Percentiles rank a stretch among this genome's conserved stretches.
These are phyloP conservation scores for Macrosteles quadrilineatus DNA, from an alignment of 1,140 invertebrate species.

Conservation along the genomic window DNA sequence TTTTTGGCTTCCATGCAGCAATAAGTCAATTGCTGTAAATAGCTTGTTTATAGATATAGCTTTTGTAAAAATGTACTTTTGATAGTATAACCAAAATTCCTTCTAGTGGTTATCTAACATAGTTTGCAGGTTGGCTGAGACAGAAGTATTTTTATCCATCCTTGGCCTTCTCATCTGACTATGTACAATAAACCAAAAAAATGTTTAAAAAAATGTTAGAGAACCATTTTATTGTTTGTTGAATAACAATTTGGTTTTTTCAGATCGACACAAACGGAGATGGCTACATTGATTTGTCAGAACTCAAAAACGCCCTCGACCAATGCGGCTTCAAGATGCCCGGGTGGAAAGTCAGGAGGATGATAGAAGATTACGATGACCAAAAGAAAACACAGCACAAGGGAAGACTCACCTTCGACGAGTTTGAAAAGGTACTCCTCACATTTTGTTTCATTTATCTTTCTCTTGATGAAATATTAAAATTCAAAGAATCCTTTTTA, in stretches of 20 bases:
- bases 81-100: too few relatives aligned
- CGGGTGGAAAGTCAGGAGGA: constrained; percentile 86
- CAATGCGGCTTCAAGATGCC: constrained; percentile 90
- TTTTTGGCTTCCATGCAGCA: too few relatives aligned
- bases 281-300: constrained; percentile 86
- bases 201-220: neutral
- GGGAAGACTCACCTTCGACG: constrained; percentile 79
- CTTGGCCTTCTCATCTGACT: neutral
- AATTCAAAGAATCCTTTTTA: too few relatives aligned
- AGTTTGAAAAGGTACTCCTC: constrained; percentile 71
- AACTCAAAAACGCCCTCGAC: constrained; percentile 88
- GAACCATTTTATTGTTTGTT: neutral
- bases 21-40: too few relatives aligned
- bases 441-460: too few relatives aligned
- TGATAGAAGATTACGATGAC: constrained; percentile 85
- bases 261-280: constrained; percentile 91
- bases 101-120: too few relatives aligned
- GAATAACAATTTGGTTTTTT: constrained; percentile 46
- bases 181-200: neutral
- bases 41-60: too few relatives aligned
- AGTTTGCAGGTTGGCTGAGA: neutral
- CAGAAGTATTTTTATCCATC: neutral
- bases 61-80: too few relatives aligned
- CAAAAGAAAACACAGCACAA: constrained; percentile 63
- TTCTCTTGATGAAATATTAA: too few relatives aligned